A percentile compares a stretch with the other conserved stretches of the same genome.
phyloP scores from a whole-genome alignment of 2,888 invertebrate species.

The Tiliacea citrago region DNA sequence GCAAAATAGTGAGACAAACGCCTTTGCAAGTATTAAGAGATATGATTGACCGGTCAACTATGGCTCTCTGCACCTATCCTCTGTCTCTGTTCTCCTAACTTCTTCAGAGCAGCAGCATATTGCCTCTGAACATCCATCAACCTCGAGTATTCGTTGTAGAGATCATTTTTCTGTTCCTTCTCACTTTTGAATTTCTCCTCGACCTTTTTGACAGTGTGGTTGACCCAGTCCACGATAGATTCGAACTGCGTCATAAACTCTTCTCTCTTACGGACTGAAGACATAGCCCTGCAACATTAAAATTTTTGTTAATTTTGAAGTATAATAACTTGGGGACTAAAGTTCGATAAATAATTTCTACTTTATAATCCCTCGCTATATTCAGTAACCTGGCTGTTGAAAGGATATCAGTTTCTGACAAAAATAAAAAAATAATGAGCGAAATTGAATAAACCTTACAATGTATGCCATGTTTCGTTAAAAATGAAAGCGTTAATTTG shows the following conservation, averaged over 20 bases:
- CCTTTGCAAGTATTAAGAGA: conserved; percentile 35
- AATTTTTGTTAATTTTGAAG: not conserved
- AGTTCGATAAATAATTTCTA: not conserved
- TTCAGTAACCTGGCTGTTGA: not conserved
- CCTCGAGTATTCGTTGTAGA: conserved; percentile 83
- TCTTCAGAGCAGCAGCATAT: conserved; percentile 86
- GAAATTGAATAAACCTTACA: not conserved
- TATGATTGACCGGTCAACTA: conserved; percentile 59
- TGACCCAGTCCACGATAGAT: conserved; percentile 96
- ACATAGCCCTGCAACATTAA: conserved; percentile 93
- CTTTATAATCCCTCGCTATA: no score
- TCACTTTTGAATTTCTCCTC: conserved; percentile 87
- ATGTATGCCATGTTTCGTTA: not conserved
- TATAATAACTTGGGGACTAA: not conserved
- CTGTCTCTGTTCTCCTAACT: conserved; percentile 82
- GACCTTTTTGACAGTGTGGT: conserved; percentile 95
- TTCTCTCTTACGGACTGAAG: conserved; percentile 94
- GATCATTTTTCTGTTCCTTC: conserved; percentile 80
- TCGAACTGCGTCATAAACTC: conserved; percentile 98
- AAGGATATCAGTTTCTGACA: not conserved
- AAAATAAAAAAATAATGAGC: not conserved
- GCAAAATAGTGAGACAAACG: conserved; percentile 53
- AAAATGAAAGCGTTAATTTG: not conserved
- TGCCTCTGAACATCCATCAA: conserved; percentile 87
- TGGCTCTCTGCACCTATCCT: conserved; percentile 70